A percentile compares a stretch with the other conserved stretches of the same genome.
Evolutionary conservation across 2,888 invertebrate genomes (phyloP).

Genomic region (Silvanus unidentatus): DNA sequence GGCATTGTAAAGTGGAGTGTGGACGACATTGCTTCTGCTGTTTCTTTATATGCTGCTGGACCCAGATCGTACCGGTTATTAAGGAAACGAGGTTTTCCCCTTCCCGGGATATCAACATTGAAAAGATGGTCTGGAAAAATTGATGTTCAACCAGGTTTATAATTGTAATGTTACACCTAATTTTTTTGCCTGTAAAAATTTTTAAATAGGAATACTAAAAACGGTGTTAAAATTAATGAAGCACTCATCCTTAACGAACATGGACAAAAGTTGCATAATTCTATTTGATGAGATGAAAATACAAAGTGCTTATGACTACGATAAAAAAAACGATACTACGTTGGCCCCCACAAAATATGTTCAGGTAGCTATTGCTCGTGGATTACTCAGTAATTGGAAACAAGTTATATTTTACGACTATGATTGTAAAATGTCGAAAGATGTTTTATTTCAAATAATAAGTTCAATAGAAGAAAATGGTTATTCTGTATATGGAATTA

Average conservation of each 20-base stretch:
- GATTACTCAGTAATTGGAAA: conserved; percentile 14
- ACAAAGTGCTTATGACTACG: conserved; percentile 15
- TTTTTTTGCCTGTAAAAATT: background rate
- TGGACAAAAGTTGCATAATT: conserved; percentile 12
- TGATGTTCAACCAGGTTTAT: conserved; percentile 16
- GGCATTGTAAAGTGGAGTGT: background rate
- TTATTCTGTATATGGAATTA: conserved; percentile 24
- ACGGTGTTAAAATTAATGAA: conserved; percentile 7
- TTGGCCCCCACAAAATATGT: conserved; percentile 13
- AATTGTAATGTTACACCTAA: conserved; percentile 3
- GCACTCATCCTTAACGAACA: conserved; percentile 4
- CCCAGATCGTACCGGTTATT: conserved; percentile 9
- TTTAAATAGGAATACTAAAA: conserved; percentile 8
- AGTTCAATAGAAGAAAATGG: conserved; percentile 18
- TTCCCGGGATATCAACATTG: conserved; percentile 20
- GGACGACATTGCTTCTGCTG: background rate
- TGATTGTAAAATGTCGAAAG: conserved; percentile 14
- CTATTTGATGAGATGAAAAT: conserved; percentile 21
- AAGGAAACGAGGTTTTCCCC: conserved; percentile 16
- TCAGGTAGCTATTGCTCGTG: conserved; percentile 15
- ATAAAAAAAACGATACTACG: conserved; percentile 16
- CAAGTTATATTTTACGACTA: conserved; percentile 15
- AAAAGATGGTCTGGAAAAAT: conserved; percentile 22
- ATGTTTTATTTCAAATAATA: conserved; percentile 14
- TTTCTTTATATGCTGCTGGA: conserved; percentile 8